Conservation (phyloP, 2,113 vertebrate species). For the Axis porcinus region DNA sequence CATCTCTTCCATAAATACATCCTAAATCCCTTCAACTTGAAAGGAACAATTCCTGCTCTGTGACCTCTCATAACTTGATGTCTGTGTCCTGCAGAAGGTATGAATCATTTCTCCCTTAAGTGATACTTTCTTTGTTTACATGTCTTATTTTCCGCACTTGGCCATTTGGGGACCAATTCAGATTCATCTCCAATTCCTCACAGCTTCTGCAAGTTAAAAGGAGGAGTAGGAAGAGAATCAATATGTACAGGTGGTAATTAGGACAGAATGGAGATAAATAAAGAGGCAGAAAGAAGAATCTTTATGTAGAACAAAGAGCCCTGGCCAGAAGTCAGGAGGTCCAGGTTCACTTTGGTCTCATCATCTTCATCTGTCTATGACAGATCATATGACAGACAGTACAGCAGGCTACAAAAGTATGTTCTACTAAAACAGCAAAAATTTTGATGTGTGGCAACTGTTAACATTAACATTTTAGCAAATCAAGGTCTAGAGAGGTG, state of each 20-base stretch:
- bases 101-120: neutral
- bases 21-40: neutral
- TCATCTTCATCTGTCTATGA: neutral
- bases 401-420: neutral
- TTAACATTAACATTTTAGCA: slow-evolving; percentile 37
- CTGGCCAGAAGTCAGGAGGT: neutral
- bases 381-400: neutral
- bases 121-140: neutral
- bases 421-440: neutral
- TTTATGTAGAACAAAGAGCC: neutral
- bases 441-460: neutral
- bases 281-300: neutral
- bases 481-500: neutral
- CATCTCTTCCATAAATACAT: neutral
- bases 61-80: neutral
- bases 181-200: slow-evolving; percentile 9
- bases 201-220: neutral
- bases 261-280: neutral
- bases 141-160: neutral
- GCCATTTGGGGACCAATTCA: neutral
- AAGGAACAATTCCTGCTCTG: neutral
- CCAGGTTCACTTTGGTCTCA: neutral
- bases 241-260: neutral
- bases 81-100: neutral
- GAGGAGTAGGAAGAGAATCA: neutral